Evolutionary conservation across 2,797 vertebrate genomes (phyloP), one percentile per base, ranked within the genome.

Genomic region (Pantherophis vulpinus): DNA sequence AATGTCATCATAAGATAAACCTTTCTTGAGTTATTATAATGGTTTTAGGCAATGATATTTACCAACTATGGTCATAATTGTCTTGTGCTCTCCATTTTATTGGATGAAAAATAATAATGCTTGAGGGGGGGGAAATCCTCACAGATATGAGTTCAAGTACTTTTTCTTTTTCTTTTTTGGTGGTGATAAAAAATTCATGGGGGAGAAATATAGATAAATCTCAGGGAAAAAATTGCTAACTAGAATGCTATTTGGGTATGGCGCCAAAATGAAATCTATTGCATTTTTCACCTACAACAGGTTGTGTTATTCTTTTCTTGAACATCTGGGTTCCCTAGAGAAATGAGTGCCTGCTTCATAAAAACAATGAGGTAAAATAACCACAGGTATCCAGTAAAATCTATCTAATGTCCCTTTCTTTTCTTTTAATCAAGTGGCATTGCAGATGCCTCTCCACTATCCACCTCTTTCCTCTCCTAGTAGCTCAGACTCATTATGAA

Each of bases 121-220:
- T 93, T 58, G 55, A 59, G 86, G 58, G 89, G 2, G 2, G 87
- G 47, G 87, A 29, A 93, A 96, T n/a, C 93, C 42, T 94, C 91
- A 94, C 3, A 92, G 32, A 5, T 93, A 89, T 70, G 87, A 37
- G 56, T 91, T 86, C 55, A 91, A 92, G 90, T 7, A 60, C 92
- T 90, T 88, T 79, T 90, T 47, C 47, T 90, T 88, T 59, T 86
- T 14, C n/a, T 86, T 29, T 86, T 87, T 54, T 83, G 87, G 91
- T 94, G 47, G 47, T 92, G 93, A 92, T 92, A 6, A 94, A 94
- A 96, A 70, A 2, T 8, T 91, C 90, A 96, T 2, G 92, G 86
- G 9, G 92, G 23, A 88, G 59, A 93, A 88, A 89, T 92, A 88
- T 54, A 54, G 91, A 96, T 32, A 97, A 90, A 86, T 79, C 90